Conservation (phyloP, 1,140 invertebrate genomes). For the Drosophila mojavensis region DNA sequence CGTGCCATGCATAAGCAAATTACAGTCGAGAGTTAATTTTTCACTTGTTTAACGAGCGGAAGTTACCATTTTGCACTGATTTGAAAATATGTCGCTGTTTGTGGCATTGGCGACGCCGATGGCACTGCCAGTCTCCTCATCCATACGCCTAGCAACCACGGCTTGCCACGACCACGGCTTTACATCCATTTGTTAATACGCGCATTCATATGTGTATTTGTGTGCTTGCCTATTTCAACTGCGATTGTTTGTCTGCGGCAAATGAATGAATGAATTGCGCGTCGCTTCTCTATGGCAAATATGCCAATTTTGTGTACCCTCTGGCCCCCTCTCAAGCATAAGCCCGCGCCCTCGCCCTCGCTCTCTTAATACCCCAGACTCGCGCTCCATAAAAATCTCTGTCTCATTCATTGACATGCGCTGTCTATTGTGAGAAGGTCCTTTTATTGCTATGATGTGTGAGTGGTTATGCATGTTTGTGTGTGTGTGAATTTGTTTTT, state of each 20-base stretch:
- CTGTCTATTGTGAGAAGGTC: constrained; percentile 45
- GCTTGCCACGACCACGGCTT: neutral
- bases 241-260: constrained; percentile 78
- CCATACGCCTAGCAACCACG: constrained; percentile 25
- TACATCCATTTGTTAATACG: constrained; percentile 72
- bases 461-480: constrained; percentile 3
- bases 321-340: neutral
- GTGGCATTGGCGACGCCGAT: constrained; percentile 70
- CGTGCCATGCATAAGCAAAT: constrained; percentile 74
- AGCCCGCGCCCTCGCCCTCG: no score
- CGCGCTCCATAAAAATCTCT: constrained; percentile 29
- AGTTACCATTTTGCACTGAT: constrained; percentile 83
- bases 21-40: constrained; percentile 82
- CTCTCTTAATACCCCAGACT: constrained; percentile 1
- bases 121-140: constrained; percentile 37
- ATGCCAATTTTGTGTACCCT: constrained; percentile 70
- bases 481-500: neutral
- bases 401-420: constrained; percentile 72
- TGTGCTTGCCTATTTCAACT: constrained; percentile 52
- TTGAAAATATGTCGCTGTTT: constrained; percentile 83
- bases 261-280: constrained; percentile 80
- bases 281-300: constrained; percentile 70
- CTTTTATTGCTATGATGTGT: neutral
- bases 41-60: constrained; percentile 83
- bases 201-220: constrained; percentile 77